Conservation (phyloP, 2,888 invertebrate species). For the Eubasilissa splendida region DNA sequence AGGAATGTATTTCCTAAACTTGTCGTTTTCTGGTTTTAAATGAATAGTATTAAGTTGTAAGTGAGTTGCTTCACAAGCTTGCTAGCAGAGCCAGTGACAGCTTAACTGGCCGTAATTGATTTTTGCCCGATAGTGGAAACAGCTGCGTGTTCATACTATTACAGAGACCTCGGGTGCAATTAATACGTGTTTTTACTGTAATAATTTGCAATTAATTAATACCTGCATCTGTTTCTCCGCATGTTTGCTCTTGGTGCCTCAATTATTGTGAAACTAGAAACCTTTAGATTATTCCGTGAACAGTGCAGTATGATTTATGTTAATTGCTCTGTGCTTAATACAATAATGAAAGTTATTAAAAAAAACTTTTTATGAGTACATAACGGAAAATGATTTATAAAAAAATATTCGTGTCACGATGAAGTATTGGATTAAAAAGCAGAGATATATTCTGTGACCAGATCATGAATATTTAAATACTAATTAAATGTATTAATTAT, state of each 20-base stretch:
- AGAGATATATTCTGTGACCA: too few relatives aligned
- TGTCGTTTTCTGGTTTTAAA: neutral
- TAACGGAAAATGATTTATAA: too few relatives aligned
- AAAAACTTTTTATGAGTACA: too few relatives aligned
- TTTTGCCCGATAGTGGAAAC: slow-evolving; percentile 20
- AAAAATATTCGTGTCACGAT: too few relatives aligned
- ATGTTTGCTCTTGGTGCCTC: neutral
- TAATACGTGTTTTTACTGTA: slow-evolving; percentile 22
- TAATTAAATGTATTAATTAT: too few relatives aligned
- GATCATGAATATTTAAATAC: too few relatives aligned
- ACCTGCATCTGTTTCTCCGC: slow-evolving; percentile 22
- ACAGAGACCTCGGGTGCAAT: slow-evolving; percentile 24
- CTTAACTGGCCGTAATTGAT: slow-evolving; percentile 16
- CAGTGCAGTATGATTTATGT: neutral
- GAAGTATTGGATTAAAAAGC: too few relatives aligned
- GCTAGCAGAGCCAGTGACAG: slow-evolving; percentile 1
- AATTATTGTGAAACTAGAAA: slow-evolving; percentile 34
- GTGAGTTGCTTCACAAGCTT: neutral
- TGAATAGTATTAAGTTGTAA: neutral
- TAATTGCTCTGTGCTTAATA: neutral
- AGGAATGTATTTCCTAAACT: too few relatives aligned
- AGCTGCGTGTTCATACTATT: slow-evolving; percentile 21
- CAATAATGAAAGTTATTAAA: too few relatives aligned
- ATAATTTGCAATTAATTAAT: slow-evolving; percentile 43
- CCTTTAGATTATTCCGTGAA: slow-evolving; percentile 1